A percentile compares a stretch with the other conserved stretches of the same genome.
These are phyloP conservation scores for Parazoanthus darwini DNA, from an alignment of 92 coral and sea anemone species.

Conservation along the genomic window DNA sequence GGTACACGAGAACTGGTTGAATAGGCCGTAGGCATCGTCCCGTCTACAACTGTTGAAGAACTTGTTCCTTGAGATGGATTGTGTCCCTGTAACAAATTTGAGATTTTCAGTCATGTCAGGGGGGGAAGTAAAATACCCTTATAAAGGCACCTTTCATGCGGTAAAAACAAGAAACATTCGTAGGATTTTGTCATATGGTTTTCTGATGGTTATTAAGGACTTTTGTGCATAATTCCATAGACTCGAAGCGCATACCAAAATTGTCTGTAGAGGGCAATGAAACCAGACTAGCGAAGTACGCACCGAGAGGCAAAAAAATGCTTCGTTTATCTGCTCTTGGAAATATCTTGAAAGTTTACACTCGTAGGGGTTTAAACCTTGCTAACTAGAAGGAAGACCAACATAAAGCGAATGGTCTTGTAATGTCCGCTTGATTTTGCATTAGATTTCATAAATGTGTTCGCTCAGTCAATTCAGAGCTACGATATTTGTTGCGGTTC, in stretches of 20 bases:
- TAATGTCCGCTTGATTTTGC: background rate
- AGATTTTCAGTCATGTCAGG: background rate
- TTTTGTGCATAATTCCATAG: too few species aligned
- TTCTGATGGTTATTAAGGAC: too few species aligned
- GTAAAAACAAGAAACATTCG: too few species aligned
- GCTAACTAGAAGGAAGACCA: background rate
- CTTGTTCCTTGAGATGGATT: background rate
- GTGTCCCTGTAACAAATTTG: constrained; percentile 3
- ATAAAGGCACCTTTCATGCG: too few species aligned
- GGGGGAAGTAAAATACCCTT: too few species aligned
- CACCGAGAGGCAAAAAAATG: background rate
- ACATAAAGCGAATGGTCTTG: background rate
- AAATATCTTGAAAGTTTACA: background rate
- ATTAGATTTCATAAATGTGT: background rate
- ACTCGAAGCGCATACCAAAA: background rate
- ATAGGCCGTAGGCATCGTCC: background rate
- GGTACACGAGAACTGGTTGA: background rate
- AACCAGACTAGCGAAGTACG: too few species aligned
- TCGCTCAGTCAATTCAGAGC: too few species aligned
- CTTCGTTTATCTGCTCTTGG: background rate
- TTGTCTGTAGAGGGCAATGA: too few species aligned
- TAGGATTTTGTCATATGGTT: too few species aligned
- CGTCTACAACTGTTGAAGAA: background rate
- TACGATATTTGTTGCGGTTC: background rate
- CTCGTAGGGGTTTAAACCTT: background rate